phyloP scores from a whole-genome alignment of 1,140 invertebrate genomes.

The Ladona fulva region DNA sequence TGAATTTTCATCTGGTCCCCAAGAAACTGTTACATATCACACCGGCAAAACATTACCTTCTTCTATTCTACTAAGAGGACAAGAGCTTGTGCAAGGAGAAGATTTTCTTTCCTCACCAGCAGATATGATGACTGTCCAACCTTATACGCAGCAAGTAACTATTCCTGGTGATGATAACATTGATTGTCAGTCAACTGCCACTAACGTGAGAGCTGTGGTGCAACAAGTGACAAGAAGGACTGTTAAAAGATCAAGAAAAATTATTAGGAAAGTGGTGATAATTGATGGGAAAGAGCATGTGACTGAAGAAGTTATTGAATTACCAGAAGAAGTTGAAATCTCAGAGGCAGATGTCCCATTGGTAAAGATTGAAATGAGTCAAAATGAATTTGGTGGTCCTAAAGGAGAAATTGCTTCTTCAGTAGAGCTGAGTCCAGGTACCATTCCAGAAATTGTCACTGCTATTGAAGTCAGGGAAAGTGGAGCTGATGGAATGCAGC shows the following conservation, averaged over 20 bases:
- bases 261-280: conserved; percentile 62
- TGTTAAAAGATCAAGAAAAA: conserved; percentile 60
- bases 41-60: conserved; percentile 39
- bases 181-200: conserved; percentile 41
- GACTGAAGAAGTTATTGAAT: conserved; percentile 70
- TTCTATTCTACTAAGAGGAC: conserved; percentile 31
- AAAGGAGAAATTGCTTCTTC: neutral
- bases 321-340: conserved; percentile 70
- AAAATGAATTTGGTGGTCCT: conserved; percentile 37
- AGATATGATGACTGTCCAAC: neutral
- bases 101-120: neutral
- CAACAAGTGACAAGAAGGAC: conserved; percentile 68
- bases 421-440: too few relatives aligned
- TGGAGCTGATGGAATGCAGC: too few relatives aligned
- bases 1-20: conserved; percentile 52
- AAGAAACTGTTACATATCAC: conserved; percentile 40
- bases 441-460: too few relatives aligned
- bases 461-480: too few relatives aligned
- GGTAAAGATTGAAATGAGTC: conserved; percentile 41
- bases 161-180: conserved; percentile 26
- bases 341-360: conserved; percentile 59
- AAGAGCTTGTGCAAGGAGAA: conserved; percentile 32
- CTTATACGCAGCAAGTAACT: neutral
- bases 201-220: conserved; percentile 61
- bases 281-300: conserved; percentile 74